Conservation (phyloP, 2,113 vertebrate genomes). For the Calypte anna region DNA sequence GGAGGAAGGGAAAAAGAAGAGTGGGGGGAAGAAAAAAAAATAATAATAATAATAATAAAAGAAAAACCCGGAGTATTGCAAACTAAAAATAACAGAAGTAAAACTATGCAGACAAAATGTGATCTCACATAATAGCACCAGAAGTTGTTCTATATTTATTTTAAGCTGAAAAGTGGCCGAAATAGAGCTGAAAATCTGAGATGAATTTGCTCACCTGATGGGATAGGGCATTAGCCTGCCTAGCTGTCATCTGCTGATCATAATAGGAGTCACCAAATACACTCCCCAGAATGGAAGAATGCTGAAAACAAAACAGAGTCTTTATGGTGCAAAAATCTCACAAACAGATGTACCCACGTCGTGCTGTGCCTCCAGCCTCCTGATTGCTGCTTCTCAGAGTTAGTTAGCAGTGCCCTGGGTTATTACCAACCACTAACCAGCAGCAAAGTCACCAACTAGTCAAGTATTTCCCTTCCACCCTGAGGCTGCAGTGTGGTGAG, state of each 20-base stretch:
- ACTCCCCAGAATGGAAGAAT: slow-evolving; percentile 91
- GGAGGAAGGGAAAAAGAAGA: neutral
- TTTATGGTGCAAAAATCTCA: slow-evolving; percentile 43
- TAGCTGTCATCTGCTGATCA: slow-evolving; percentile 94
- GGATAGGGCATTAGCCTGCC: slow-evolving; percentile 96
- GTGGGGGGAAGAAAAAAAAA: rapidly evolving
- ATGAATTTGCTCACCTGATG: slow-evolving; percentile 88
- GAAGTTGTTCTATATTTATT: neutral
- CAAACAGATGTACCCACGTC: neutral
- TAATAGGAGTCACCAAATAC: slow-evolving; percentile 97
- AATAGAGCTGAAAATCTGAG: slow-evolving; percentile 6
- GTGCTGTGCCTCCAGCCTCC: neutral
- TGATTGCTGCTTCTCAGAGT: neutral
- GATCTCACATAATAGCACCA: neutral
- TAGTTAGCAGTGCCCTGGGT: neutral
- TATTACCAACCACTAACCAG: neutral
- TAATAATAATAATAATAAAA: neutral
- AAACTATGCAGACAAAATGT: neutral
- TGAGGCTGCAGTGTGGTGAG: neutral
- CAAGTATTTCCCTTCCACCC: rapidly evolving
- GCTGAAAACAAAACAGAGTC: slow-evolving; percentile 82
- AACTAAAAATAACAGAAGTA: neutral
- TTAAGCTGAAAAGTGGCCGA: slow-evolving; percentile 27
- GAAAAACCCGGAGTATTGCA: neutral
- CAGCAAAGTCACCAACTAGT: neutral